A percentile compares a stretch with the other conserved stretches of the same genome.
Conservation (phyloP, 2,797 vertebrate species). For the Limosa lapponica region DNA sequence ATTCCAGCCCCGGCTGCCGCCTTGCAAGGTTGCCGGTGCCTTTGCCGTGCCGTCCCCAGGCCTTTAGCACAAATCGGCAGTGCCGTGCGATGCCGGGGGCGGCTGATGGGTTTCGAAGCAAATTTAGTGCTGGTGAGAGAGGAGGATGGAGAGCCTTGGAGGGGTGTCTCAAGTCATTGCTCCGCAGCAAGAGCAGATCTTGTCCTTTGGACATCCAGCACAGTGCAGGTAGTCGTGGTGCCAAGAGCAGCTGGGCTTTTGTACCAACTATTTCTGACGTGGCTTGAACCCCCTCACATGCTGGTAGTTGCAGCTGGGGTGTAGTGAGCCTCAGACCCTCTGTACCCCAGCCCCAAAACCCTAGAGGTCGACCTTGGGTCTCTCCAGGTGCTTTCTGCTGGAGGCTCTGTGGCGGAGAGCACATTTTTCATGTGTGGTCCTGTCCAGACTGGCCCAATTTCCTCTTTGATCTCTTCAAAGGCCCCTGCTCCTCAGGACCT, state of each 20-base stretch:
- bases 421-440: rapidly evolving
- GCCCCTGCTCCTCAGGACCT: not conserved
- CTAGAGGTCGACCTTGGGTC: rapidly evolving
- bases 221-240: rapidly evolving
- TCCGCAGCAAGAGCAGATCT: not conserved
- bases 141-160: not conserved
- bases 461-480: constrained; percentile 1
- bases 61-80: rapidly evolving
- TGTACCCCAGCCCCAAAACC: not conserved
- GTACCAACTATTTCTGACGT: rapidly evolving
- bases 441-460: not conserved
- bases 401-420: not conserved
- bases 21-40: not conserved
- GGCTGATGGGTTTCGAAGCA: rapidly evolving
- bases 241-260: not conserved
- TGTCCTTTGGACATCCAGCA: not conserved
- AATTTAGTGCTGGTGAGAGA: not conserved
- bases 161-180: not conserved
- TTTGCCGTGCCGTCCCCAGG: not conserved
- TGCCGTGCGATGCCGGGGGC: rapidly evolving
- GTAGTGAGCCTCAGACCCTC: not conserved
- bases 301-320: rapidly evolving
- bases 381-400: not conserved
- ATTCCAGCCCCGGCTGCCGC: not conserved
- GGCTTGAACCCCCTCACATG: rapidly evolving